These are phyloP conservation scores for Caenorhabditis sp. DNA, from an alignment of 2,888 invertebrate genomes.

Conservation along the genomic window DNA sequence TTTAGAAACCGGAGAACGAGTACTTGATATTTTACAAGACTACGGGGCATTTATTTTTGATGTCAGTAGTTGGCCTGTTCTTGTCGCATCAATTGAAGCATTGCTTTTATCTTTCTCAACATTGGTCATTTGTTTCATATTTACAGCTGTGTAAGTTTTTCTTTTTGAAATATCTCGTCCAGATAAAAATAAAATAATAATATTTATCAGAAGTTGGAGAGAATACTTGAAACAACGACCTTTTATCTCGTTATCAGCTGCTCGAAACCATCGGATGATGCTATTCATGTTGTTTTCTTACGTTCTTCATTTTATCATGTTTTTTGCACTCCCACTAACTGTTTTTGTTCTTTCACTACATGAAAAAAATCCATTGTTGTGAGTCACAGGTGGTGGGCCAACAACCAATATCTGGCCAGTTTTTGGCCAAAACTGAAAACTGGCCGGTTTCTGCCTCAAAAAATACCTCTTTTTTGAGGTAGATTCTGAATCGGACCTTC, in stretches of 20 bases:
- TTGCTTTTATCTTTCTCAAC: constrained; percentile 8
- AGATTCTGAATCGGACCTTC: too few relatives aligned
- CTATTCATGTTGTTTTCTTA: constrained; percentile 28
- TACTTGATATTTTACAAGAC: constrained; percentile 12
- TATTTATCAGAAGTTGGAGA: constrained; percentile 18
- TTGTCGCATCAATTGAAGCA: constrained; percentile 18
- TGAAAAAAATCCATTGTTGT: constrained; percentile 18
- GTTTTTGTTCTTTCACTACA: constrained; percentile 17
- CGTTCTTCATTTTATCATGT: constrained; percentile 24
- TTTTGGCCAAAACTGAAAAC: too few relatives aligned
- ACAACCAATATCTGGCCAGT: too few relatives aligned
- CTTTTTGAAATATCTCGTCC: background rate
- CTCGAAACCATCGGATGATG: constrained; percentile 37
- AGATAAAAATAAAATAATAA: background rate
- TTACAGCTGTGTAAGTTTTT: constrained; percentile 24
- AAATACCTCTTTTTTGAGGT: too few relatives aligned
- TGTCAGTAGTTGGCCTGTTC: constrained; percentile 12
- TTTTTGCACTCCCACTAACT: constrained; percentile 20
- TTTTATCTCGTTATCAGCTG: background rate
- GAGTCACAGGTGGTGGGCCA: too few relatives aligned
- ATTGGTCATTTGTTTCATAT: constrained; percentile 9
- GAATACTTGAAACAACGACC: constrained; percentile 15
- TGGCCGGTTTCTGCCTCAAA: too few relatives aligned
- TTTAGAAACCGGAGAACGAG: constrained; percentile 4
- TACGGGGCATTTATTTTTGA: constrained; percentile 25